phyloP scores from a whole-genome alignment of 2,888 invertebrate genomes.

The Tetragonula carbonaria region DNA sequence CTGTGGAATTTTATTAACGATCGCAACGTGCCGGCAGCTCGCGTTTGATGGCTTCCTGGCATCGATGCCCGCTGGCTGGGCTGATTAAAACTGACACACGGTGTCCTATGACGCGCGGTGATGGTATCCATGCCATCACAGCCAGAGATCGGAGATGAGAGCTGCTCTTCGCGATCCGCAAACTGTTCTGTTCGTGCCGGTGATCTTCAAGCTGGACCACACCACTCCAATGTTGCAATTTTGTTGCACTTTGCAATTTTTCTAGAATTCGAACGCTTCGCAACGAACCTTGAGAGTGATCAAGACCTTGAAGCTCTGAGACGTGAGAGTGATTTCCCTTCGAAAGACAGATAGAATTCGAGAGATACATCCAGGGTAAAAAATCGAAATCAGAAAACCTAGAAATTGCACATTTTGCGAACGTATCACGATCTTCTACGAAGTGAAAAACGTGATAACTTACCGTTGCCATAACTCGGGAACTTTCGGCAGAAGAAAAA shows the following conservation, averaged over 20 bases:
- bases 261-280: not conserved
- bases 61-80: conserved; percentile 66
- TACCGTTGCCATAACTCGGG: conserved; percentile 45
- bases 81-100: conserved; percentile 78
- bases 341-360: too few relatives aligned
- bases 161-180: conserved; percentile 7
- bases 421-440: conserved; percentile 15
- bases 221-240: conserved; percentile 25
- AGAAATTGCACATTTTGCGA: too few relatives aligned
- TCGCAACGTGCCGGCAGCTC: conserved; percentile 63
- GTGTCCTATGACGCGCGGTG: conserved; percentile 66
- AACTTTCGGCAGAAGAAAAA: conserved; percentile 57
- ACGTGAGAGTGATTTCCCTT: too few relatives aligned
- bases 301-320: too few relatives aligned
- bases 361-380: too few relatives aligned
- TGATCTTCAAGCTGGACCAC: conserved; percentile 14
- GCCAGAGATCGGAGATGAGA: too few relatives aligned
- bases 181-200: conserved; percentile 28
- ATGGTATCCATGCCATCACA: conserved; percentile 34
- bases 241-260: not conserved
- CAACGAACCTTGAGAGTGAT: too few relatives aligned
- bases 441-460: conserved; percentile 52
- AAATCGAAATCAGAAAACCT: too few relatives aligned
- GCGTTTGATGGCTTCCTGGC: conserved; percentile 73
- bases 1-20: conserved; percentile 76